A percentile compares a stretch with the other conserved stretches of the same genome.
Conservation (phyloP, 2,113 vertebrate species). For the western clawed frog (Xenopus tropicalis) region DNA sequence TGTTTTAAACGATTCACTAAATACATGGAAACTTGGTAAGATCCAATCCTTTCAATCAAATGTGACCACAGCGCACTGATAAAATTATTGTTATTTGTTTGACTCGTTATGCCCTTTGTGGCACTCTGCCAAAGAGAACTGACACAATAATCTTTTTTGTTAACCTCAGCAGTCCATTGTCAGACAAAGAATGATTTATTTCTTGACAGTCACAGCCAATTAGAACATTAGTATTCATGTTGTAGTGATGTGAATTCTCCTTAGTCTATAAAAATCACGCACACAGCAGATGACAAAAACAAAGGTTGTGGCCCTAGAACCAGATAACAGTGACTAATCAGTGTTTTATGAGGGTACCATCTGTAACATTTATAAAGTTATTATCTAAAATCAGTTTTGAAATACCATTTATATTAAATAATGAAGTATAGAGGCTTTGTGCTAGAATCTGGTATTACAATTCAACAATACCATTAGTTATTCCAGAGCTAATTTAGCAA, state of each 20-base stretch:
- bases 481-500: too few species aligned
- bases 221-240: slow-evolving; percentile 8
- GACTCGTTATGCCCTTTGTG: neutral
- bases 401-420: neutral
- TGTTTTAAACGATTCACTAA: too few species aligned
- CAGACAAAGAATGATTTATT: slow-evolving; percentile 6
- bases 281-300: slow-evolving; percentile 7
- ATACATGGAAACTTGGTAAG: too few species aligned
- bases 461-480: too few species aligned
- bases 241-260: slow-evolving; percentile 1
- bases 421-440: neutral
- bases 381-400: neutral
- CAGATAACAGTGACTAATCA: slow-evolving; percentile 6
- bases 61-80: neutral
- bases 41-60: too few species aligned
- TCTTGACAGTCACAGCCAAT: neutral
- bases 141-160: slow-evolving; percentile 1
- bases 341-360: slow-evolving; percentile 4
- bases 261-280: neutral
- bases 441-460: too few species aligned
- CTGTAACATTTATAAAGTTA: slow-evolving; percentile 1
- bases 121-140: neutral
- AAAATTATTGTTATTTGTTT: neutral
- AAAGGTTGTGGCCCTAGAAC: slow-evolving; percentile 6
- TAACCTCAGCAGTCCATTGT: slow-evolving; percentile 8